phyloP scores from a whole-genome alignment of 2,797 vertebrate species.

The Pangasius mekongensis region DNA sequence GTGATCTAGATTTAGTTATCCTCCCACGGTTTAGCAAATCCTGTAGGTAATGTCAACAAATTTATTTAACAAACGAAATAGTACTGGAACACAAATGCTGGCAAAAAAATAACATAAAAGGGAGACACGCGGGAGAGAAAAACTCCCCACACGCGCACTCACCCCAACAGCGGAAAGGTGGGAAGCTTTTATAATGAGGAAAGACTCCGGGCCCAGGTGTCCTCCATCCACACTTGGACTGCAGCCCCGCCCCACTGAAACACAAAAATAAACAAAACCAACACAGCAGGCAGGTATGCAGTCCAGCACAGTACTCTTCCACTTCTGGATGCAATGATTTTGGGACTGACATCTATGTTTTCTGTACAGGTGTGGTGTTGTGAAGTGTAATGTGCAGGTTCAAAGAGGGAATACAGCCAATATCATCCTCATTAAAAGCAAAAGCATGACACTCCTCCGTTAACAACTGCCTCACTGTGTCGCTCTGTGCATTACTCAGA shows the following conservation, averaged over 20 bases:
- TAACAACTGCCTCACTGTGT: neutral
- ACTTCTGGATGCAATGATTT: slow-evolving; percentile 33
- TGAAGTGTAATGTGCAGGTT: slow-evolving; percentile 36
- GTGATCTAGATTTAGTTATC: neutral
- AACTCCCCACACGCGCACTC: too few relatives aligned
- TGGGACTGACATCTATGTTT: slow-evolving; percentile 15
- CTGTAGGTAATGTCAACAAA: neutral
- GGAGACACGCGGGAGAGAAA: too few relatives aligned
- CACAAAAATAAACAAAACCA: too few relatives aligned
- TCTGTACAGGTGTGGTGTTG: slow-evolving; percentile 16
- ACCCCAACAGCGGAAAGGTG: too few relatives aligned
- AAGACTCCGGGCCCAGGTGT: too few relatives aligned
- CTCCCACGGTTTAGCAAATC: slow-evolving; percentile 16
- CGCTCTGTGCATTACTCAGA: neutral
- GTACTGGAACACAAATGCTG: too few relatives aligned
- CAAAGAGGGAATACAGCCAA: slow-evolving; percentile 20
- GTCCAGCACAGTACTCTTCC: slow-evolving; percentile 3
- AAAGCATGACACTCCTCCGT: slow-evolving; percentile 32
- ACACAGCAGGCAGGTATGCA: too few relatives aligned
- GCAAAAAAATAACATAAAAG: too few relatives aligned
- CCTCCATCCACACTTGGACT: too few relatives aligned
- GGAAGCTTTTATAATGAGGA: too few relatives aligned
- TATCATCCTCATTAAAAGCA: slow-evolving; percentile 22
- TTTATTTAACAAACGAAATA: too few relatives aligned
- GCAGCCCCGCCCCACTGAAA: too few relatives aligned